phyloP scores from a whole-genome alignment of 2,797 vertebrate species.

The Mallotus villosus region DNA sequence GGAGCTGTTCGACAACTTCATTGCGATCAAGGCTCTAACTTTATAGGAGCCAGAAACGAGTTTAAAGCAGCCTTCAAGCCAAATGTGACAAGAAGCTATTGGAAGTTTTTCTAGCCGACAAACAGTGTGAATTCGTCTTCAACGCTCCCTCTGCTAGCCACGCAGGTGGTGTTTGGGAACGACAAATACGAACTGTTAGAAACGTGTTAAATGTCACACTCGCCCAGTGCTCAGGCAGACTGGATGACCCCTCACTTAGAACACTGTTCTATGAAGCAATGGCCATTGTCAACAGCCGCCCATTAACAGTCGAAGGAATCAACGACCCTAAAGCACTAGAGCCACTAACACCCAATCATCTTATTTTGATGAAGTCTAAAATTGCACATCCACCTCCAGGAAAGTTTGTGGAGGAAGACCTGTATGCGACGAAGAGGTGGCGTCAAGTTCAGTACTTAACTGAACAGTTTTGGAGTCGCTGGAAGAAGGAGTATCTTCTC shows the following conservation, averaged over 20 bases:
- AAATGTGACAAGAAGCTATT: too few relatives aligned
- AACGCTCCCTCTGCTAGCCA: too few relatives aligned
- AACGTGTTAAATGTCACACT: not conserved
- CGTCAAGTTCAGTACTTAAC: too few relatives aligned
- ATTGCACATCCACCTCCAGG: conserved; percentile 35
- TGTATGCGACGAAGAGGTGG: too few relatives aligned
- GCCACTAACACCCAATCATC: conserved; percentile 24
- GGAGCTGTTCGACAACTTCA: not conserved
- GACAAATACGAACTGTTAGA: too few relatives aligned
- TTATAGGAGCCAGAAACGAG: conserved; percentile 6
- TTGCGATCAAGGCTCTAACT: conserved; percentile 13
- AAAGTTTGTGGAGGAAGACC: too few relatives aligned
- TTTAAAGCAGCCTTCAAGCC: too few relatives aligned
- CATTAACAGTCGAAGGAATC: conserved; percentile 28
- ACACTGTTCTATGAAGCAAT: too few relatives aligned
- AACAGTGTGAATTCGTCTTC: too few relatives aligned
- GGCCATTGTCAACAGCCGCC: conserved; percentile 25
- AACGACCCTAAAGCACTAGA: conserved; percentile 19
- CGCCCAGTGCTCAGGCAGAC: not conserved
- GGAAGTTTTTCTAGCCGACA: too few relatives aligned
- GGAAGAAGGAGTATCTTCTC: conserved; percentile 30
- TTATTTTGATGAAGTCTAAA: conserved; percentile 41
- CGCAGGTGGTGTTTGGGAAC: too few relatives aligned
- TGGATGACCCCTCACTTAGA: not conserved
- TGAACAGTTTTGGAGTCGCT: conserved; percentile 32